These are phyloP conservation scores for Oryzias woworae DNA, from an alignment of 2,113 vertebrate genomes.

Conservation along the genomic window DNA sequence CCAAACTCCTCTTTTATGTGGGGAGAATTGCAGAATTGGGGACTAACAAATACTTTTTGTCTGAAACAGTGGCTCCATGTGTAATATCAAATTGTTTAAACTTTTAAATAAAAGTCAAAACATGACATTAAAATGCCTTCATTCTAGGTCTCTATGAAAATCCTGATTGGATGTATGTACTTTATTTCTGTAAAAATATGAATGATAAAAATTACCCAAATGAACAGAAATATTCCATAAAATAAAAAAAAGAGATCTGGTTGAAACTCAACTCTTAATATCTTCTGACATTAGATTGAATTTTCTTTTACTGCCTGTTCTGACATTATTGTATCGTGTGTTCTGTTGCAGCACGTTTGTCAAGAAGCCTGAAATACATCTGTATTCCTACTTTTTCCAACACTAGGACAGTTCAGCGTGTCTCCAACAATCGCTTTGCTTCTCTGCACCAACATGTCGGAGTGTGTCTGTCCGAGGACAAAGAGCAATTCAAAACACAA, in stretches of 20 bases:
- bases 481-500: slow-evolving; percentile 18
- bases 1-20: too few relatives aligned
- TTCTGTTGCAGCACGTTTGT: slow-evolving; percentile 22
- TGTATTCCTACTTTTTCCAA: slow-evolving; percentile 9
- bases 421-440: slow-evolving; percentile 8
- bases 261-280: slow-evolving; percentile 8
- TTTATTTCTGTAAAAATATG: too few relatives aligned
- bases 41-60: too few relatives aligned
- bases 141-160: too few relatives aligned
- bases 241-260: slow-evolving; percentile 17
- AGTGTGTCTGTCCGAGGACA: slow-evolving; percentile 41
- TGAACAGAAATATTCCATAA: slow-evolving; percentile 23
- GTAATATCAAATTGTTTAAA: too few relatives aligned
- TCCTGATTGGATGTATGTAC: too few relatives aligned
- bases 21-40: too few relatives aligned
- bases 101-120: too few relatives aligned
- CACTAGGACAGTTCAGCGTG: not conserved
- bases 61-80: too few relatives aligned
- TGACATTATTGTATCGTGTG: slow-evolving; percentile 14
- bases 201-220: too few relatives aligned
- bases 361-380: slow-evolving; percentile 6
- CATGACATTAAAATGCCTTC: too few relatives aligned
- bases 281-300: slow-evolving; percentile 63
- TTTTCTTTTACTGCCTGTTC: slow-evolving; percentile 68
- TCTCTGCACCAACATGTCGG: slow-evolving; percentile 29